These are phyloP conservation scores for Atta colombica DNA, from an alignment of 1,140 invertebrate species.

Conservation along the genomic window DNA sequence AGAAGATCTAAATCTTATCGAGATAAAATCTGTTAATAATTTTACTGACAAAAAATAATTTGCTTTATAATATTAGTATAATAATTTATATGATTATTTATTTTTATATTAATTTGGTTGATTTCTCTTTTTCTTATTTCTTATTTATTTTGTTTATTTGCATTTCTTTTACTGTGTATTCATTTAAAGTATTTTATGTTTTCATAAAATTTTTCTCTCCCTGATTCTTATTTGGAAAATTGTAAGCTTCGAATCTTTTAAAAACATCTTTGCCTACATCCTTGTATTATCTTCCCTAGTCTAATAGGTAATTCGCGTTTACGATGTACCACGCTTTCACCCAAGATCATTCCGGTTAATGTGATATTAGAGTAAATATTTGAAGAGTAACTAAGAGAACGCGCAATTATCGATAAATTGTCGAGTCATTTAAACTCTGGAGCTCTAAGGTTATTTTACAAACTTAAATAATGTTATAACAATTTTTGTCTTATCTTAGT, in stretches of 20 bases:
- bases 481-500: neutral
- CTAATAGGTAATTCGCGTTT: constrained; percentile 46
- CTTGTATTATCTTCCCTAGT: constrained; percentile 38
- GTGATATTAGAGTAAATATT: constrained; percentile 56
- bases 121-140: neutral
- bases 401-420: constrained; percentile 46
- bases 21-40: neutral
- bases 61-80: neutral
- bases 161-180: neutral
- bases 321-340: constrained; percentile 35
- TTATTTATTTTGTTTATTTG: neutral
- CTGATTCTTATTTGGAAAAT: neutral
- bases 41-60: neutral
- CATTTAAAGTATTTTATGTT: constrained; percentile 30
- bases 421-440: neutral
- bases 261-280: constrained; percentile 24
- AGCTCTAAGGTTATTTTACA: constrained; percentile 3
- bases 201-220: neutral
- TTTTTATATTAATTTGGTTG: neutral
- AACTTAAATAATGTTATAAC: neutral
- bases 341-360: constrained; percentile 48
- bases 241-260: neutral
- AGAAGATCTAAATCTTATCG: neutral
- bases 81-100: neutral
- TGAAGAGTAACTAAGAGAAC: constrained; percentile 25